phyloP scores from a whole-genome alignment of 2,888 invertebrate species.

The Anodontia alba region DNA sequence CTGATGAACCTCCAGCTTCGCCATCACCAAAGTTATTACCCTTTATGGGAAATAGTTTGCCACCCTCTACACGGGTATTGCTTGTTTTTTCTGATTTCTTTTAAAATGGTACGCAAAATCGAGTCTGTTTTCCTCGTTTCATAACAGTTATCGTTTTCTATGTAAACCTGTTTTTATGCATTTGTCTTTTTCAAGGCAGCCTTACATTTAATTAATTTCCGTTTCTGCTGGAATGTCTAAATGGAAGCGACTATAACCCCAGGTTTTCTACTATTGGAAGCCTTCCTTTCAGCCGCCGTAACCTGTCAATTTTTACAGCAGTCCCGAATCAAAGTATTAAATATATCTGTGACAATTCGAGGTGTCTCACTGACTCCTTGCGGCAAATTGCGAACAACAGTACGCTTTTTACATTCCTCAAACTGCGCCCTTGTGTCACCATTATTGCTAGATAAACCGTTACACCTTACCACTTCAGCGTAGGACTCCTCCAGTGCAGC shows the following conservation, averaged over 20 bases:
- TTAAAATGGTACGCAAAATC: no score
- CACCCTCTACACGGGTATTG: conserved; percentile 19
- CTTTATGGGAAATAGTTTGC: neutral
- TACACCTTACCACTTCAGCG: neutral
- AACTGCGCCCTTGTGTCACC: neutral
- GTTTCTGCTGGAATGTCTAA: conserved; percentile 3
- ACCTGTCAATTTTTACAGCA: neutral
- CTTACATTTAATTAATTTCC: conserved; percentile 6
- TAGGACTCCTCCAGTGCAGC: neutral
- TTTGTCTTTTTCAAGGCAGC: neutral
- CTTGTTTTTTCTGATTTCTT: conserved; percentile 27
- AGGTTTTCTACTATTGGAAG: neutral
- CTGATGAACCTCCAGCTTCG: neutral
- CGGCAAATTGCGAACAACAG: neutral
- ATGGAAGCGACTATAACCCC: conserved; percentile 8
- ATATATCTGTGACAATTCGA: neutral
- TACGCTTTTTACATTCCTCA: conserved; percentile 6
- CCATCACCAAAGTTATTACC: neutral
- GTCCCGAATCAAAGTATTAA: conserved; percentile 8
- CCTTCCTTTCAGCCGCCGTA: neutral
- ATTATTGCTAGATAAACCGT: neutral
- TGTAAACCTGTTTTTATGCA: neutral
- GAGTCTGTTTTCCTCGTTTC: conserved; percentile 3
- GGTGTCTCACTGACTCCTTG: neutral
- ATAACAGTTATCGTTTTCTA: conserved; percentile 1